Evolutionary conservation across 2,113 vertebrate species (phyloP).

Genomic region (Camelus bactrianus): DNA sequence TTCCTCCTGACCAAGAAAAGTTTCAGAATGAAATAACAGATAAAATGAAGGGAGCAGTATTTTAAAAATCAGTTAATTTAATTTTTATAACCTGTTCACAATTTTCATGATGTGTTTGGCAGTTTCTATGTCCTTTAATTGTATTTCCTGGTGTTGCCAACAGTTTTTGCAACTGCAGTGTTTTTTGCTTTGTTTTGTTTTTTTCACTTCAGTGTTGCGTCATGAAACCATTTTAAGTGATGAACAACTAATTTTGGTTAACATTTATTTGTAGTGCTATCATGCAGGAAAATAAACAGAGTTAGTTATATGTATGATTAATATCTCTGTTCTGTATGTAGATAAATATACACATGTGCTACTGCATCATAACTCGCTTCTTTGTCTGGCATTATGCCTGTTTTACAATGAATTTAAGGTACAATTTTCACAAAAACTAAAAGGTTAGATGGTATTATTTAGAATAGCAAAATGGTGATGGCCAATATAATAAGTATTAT

Average conservation of each 20-base stretch:
- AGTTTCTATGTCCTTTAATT: background rate
- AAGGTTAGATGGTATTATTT: background rate
- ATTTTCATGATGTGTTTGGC: background rate
- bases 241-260: background rate
- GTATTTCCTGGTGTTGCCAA: background rate
- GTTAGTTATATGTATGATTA: background rate
- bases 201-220: background rate
- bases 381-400: background rate
- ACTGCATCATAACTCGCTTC: background rate
- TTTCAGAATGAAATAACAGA: background rate
- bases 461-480: background rate
- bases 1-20: background rate
- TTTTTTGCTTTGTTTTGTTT: background rate
- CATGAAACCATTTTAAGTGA: background rate
- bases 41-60: background rate
- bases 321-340: background rate
- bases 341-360: background rate
- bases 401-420: background rate
- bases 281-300: background rate
- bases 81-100: background rate
- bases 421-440: background rate
- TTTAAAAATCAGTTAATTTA: background rate
- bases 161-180: background rate
- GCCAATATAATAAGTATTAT: background rate
- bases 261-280: background rate